These are phyloP conservation scores for Diplosoma virens DNA, from an alignment of 23 tunicate genomes.

Conservation along the genomic window DNA sequence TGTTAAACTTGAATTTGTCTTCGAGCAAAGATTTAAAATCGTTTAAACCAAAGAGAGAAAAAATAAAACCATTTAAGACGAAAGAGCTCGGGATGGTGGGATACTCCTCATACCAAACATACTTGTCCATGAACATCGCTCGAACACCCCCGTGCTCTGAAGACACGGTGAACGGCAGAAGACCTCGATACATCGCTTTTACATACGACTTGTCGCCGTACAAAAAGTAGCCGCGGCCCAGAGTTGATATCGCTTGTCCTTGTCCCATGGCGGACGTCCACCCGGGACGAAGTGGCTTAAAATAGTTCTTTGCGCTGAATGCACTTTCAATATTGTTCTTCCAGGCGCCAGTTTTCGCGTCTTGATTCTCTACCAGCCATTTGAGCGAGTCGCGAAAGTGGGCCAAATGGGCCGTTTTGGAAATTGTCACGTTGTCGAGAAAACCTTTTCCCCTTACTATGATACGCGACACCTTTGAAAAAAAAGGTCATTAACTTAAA, in stretches of 20 bases:
- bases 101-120: conserved; percentile 97
- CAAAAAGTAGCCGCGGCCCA: conserved; percentile 58
- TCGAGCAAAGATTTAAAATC: conserved; percentile 72
- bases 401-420: conserved; percentile 65
- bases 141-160: conserved; percentile 76
- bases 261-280: conserved; percentile 99
- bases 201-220: conserved; percentile 25
- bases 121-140: conserved; percentile 78
- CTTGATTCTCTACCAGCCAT: conserved; percentile 72
- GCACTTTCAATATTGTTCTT: conserved; percentile 53
- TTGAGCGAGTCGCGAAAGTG: conserved; percentile 64
- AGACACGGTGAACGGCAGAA: conserved; percentile 68
- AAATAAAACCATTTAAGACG: conserved; percentile 95
- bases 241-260: conserved; percentile 85
- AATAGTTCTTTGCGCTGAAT: conserved; percentile 23
- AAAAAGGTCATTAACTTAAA: too few species aligned
- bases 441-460: conserved; percentile 62
- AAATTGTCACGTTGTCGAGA: conserved; percentile 68
- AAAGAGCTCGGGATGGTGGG: conserved; percentile 80
- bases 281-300: conserved; percentile 63
- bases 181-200: conserved; percentile 47
- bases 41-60: conserved; percentile 83
- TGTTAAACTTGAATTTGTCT: conserved; percentile 25
- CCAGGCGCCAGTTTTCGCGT: conserved; percentile 74
- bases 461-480: conserved; percentile 53